phyloP scores from a whole-genome alignment of 37 sponge, comb jelly and placozoan species.

The Halichondria panicea region DNA sequence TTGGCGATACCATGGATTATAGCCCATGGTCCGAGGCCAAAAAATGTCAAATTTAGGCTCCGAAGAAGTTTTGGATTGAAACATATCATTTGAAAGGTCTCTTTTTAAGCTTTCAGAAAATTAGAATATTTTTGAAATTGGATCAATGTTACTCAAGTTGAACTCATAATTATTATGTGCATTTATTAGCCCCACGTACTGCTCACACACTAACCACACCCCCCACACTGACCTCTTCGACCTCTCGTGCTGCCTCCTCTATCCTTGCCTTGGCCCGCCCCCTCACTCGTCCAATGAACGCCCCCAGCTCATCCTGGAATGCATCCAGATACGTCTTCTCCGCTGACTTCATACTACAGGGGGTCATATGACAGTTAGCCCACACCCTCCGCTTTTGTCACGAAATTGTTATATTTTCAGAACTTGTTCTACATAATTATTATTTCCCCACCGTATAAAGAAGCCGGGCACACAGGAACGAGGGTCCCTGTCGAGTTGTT shows the following conservation, averaged over 20 bases:
- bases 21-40: no score
- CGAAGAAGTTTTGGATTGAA: no score
- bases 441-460: slow-evolving; percentile 66
- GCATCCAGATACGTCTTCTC: slow-evolving; percentile 93
- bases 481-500: slow-evolving; percentile 85
- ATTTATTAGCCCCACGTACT: neutral
- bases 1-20: no score
- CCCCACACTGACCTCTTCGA: slow-evolving; percentile 62
- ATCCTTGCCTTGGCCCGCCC: slow-evolving; percentile 79
- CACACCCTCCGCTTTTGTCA: no score
- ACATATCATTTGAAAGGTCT: no score
- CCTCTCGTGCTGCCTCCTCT: slow-evolving; percentile 72
- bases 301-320: slow-evolving; percentile 82
- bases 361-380: neutral
- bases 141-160: no score
- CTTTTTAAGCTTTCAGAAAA: no score
- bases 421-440: neutral
- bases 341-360: slow-evolving; percentile 82
- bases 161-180: neutral
- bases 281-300: slow-evolving; percentile 83
- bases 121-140: no score
- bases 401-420: no score
- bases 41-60: no score
- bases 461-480: slow-evolving; percentile 85
- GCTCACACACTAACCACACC: neutral